phyloP scores from a whole-genome alignment of 1,140 invertebrate genomes.

The Nebria ingens region DNA sequence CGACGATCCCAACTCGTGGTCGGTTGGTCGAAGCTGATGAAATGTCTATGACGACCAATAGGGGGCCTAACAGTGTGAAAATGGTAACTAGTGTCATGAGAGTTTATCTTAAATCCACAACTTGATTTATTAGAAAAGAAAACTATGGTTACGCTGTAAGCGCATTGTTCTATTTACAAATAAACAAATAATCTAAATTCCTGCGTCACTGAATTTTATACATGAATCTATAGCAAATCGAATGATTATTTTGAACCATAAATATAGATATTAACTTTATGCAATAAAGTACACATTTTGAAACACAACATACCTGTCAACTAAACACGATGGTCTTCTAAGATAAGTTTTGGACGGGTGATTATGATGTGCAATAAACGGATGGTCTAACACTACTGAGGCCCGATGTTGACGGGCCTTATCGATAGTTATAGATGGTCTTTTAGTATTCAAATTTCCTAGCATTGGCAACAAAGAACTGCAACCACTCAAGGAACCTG shows the following conservation, averaged over 20 bases:
- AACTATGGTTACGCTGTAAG: background rate
- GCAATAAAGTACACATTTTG: background rate
- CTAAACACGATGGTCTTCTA: slow-evolving; percentile 28
- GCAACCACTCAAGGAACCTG: slow-evolving; percentile 12
- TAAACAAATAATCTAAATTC: background rate
- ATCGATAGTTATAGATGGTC: slow-evolving; percentile 27
- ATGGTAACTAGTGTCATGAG: background rate
- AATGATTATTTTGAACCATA: too few relatives aligned
- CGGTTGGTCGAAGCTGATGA: slow-evolving; percentile 29
- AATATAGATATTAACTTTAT: too few relatives aligned
- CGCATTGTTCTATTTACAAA: slow-evolving; percentile 14
- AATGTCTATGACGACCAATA: slow-evolving; percentile 23
- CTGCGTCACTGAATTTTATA: too few relatives aligned
- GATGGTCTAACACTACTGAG: slow-evolving; percentile 7
- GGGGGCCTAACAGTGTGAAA: too few relatives aligned
- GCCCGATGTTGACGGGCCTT: slow-evolving; percentile 16
- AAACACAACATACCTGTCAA: too few relatives aligned
- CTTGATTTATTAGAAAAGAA: background rate
- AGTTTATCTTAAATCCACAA: background rate
- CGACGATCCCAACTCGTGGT: slow-evolving; percentile 19
- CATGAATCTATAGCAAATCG: too few relatives aligned
- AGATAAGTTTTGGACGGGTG: slow-evolving; percentile 16
- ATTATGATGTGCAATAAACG: slow-evolving; percentile 16
- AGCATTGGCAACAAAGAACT: slow-evolving; percentile 18
- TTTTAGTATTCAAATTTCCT: slow-evolving; percentile 12